A percentile compares a stretch with the other conserved stretches of the same genome.
Conservation (phyloP, 2,888 invertebrate genomes). For the Chrysodeixis includens region DNA sequence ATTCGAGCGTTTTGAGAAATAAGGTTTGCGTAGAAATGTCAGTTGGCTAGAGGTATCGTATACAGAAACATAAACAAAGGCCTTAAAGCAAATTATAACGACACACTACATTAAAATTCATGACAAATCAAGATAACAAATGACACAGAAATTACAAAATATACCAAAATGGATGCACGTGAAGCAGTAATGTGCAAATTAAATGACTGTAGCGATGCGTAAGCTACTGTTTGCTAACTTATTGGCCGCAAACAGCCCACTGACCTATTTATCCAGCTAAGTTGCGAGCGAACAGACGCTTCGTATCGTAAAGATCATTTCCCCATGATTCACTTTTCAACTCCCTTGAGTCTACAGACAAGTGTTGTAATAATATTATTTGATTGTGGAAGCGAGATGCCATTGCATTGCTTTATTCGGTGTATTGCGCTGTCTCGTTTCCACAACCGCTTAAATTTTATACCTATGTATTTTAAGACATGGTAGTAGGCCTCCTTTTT, state of each 20-base stretch:
- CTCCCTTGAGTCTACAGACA: not conserved
- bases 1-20: too few species aligned
- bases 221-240: conserved; percentile 16
- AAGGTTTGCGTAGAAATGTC: too few species aligned
- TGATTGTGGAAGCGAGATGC: too few species aligned
- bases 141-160: conserved; percentile 11
- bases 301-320: conserved; percentile 20
- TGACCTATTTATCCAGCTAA: conserved; percentile 41
- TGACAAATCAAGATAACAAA: conserved; percentile 6
- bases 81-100: too few species aligned
- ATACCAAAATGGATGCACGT: conserved; percentile 23
- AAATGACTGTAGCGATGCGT: conserved; percentile 14
- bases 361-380: too few species aligned
- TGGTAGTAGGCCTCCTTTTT: not conserved
- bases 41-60: too few species aligned
- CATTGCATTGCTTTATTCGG: too few species aligned
- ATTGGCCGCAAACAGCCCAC: conserved; percentile 31
- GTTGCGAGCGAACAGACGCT: conserved; percentile 18
- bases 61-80: too few species aligned
- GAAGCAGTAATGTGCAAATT: conserved; percentile 12
- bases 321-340: conserved; percentile 9
- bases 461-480: too few species aligned
- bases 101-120: not conserved
- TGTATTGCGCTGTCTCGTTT: too few species aligned
- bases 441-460: too few species aligned